Evolutionary conservation across 2,113 vertebrate species (phyloP).

Genomic region (Mustela nigripes): DNA sequence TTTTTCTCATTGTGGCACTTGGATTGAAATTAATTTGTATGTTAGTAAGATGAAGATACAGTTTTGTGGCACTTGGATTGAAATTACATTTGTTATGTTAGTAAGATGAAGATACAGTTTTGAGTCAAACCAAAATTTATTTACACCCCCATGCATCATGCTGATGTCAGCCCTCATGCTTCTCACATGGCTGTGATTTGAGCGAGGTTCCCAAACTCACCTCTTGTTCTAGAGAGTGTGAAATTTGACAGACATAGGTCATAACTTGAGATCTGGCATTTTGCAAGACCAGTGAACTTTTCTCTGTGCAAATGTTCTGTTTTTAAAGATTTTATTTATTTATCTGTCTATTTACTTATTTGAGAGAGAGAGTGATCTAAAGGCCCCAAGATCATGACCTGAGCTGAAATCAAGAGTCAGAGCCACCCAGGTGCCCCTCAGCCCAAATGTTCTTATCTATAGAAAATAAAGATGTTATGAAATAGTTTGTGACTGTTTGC

Average conservation of each 20-base stretch:
- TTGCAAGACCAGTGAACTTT: neutral
- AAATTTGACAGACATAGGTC: neutral
- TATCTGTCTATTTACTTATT: neutral
- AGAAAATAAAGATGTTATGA: slow-evolving; percentile 6
- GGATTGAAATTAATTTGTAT: slow-evolving; percentile 51
- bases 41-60: slow-evolving; percentile 7
- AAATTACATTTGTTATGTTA: slow-evolving; percentile 42
- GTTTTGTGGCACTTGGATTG: neutral
- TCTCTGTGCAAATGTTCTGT: neutral
- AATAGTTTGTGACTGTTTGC: neutral
- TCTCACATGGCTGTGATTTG: slow-evolving; percentile 17
- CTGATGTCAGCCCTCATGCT: neutral
- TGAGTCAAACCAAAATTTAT: slow-evolving; percentile 11
- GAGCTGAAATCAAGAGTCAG: neutral
- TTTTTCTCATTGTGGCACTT: slow-evolving; percentile 59
- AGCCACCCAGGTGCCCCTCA: neutral
- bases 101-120: slow-evolving; percentile 37
- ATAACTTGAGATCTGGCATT: neutral
- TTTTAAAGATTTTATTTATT: neutral
- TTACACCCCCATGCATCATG: neutral
- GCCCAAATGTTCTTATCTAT: neutral
- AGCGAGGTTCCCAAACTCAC: neutral
- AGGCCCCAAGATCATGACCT: neutral
- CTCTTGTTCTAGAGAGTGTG: neutral
- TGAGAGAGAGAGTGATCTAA: neutral